Evolutionary conservation across 2,113 vertebrate species (phyloP).

Genomic region (Chitala chitala): DNA sequence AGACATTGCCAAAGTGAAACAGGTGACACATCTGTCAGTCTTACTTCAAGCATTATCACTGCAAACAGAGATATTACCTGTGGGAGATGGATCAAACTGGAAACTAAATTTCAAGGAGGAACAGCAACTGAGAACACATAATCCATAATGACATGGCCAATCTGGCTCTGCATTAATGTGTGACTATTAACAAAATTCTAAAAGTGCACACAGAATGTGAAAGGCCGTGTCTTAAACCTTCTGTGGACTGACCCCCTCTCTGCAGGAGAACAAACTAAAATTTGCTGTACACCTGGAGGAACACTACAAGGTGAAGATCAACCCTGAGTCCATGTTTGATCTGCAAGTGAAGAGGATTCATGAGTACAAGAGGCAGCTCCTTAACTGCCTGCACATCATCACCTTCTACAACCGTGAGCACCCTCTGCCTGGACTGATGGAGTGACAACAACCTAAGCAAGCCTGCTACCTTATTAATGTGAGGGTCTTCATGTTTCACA

Average conservation of each 20-base stretch:
- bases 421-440: neutral
- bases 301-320: conserved; percentile 85
- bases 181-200: neutral
- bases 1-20: conserved; percentile 83
- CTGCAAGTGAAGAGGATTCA: conserved; percentile 88
- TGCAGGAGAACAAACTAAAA: conserved; percentile 90
- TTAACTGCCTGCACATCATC: conserved; percentile 86
- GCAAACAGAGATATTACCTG: neutral
- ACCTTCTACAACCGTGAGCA: conserved; percentile 82
- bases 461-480: neutral
- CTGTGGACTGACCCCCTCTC: neutral
- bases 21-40: conserved; percentile 56
- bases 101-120: neutral
- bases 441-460: neutral
- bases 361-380: conserved; percentile 85
- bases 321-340: conserved; percentile 86
- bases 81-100: neutral
- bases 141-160: neutral
- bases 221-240: neutral
- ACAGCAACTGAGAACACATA: neutral
- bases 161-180: neutral
- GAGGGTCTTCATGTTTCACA: conserved; percentile 35
- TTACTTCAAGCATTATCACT: neutral
- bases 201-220: neutral
- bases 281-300: conserved; percentile 75